These are phyloP conservation scores for Scaptomyza polygonia DNA, from an alignment of 2,888 invertebrate species.

Conservation along the genomic window DNA sequence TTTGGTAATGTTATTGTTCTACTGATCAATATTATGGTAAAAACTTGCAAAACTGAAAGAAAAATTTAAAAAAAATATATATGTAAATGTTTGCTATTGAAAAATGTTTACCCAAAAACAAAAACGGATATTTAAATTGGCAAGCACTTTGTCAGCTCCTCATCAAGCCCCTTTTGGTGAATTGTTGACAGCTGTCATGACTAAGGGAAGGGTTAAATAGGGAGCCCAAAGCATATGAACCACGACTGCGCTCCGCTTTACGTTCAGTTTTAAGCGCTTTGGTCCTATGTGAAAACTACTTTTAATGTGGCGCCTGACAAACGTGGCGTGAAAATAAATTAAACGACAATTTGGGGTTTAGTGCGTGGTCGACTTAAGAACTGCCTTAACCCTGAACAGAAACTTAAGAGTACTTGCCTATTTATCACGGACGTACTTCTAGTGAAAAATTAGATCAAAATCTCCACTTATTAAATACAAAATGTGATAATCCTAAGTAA, in stretches of 20 bases:
- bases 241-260: slow-evolving; percentile 17
- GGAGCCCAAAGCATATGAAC: background rate
- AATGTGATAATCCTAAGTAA: too few species aligned
- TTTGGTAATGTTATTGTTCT: too few species aligned
- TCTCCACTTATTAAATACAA: too few species aligned
- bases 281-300: slow-evolving; percentile 68
- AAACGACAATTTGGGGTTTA: slow-evolving; percentile 20
- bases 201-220: background rate
- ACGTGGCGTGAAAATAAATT: slow-evolving; percentile 66
- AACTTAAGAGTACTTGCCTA: background rate
- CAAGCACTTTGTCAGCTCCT: slow-evolving; percentile 56
- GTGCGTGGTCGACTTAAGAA: slow-evolving; percentile 17
- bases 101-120: slow-evolving; percentile 32
- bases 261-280: slow-evolving; percentile 48
- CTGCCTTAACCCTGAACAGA: slow-evolving; percentile 3
- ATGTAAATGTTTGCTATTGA: slow-evolving; percentile 19
- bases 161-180: slow-evolving; percentile 39
- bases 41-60: background rate
- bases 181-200: slow-evolving; percentile 73
- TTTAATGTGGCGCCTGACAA: slow-evolving; percentile 59
- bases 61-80: too few species aligned
- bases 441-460: too few species aligned
- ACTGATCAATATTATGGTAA: too few species aligned
- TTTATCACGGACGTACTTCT: too few species aligned
- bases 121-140: slow-evolving; percentile 63